These are phyloP conservation scores for Glaucidium brasilianum DNA, from an alignment of 2,113 vertebrate genomes.

Conservation along the genomic window DNA sequence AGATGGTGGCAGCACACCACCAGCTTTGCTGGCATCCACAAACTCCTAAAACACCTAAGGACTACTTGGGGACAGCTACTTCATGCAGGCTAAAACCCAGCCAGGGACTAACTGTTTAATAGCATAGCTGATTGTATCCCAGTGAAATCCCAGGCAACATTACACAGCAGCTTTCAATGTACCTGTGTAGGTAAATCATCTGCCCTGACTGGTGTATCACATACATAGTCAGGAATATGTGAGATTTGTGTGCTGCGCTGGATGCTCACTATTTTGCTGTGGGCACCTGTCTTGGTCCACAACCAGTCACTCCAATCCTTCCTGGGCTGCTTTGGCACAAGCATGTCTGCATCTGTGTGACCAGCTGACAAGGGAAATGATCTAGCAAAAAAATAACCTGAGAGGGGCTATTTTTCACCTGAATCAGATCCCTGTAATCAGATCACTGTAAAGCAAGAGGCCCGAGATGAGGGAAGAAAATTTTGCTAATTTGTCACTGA, in stretches of 20 bases:
- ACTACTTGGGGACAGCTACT: not conserved
- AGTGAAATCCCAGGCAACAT: not conserved
- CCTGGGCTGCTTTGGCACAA: not conserved
- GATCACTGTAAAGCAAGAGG: not conserved
- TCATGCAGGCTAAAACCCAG: not conserved
- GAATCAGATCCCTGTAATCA: not conserved
- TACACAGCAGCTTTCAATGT: not conserved
- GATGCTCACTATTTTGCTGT: not conserved
- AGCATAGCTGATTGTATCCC: not conserved
- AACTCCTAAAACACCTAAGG: not conserved
- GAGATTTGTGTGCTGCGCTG: not conserved
- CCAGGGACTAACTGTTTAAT: not conserved
- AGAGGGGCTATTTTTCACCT: not conserved
- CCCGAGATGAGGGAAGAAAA: not conserved
- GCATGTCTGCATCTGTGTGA: not conserved
- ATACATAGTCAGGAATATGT: not conserved
- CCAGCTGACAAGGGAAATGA: not conserved
- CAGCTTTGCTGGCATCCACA: not conserved
- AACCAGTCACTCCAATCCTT: not conserved
- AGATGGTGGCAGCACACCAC: not conserved
- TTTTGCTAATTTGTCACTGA: not conserved
- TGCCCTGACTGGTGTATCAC: not conserved
- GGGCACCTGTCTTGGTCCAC: not conserved
- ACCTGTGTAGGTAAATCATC: not conserved
- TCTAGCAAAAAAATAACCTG: not conserved